Conservation (phyloP, 2,888 invertebrate species). For the Athalia cordata region DNA sequence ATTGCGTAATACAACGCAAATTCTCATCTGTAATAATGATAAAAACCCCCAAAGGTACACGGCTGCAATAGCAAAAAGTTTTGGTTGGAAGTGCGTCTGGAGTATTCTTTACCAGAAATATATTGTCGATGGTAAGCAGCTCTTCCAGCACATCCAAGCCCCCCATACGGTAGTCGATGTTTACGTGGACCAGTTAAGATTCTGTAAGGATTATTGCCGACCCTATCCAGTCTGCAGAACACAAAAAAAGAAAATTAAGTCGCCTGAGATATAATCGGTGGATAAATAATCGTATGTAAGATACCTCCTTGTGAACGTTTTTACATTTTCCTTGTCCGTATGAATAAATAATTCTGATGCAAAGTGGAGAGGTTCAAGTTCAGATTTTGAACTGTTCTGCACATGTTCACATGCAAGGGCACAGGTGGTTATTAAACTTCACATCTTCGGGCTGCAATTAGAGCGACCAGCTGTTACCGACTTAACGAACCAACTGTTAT, state of each 20-base stretch:
- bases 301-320: background rate
- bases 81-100: conserved; percentile 60
- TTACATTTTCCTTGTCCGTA: background rate
- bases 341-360: background rate
- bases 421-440: conserved; percentile 54
- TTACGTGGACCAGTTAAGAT: conserved; percentile 52
- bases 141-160: conserved; percentile 60
- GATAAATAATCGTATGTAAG: background rate
- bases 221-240: conserved; percentile 33
- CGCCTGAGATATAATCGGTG: background rate
- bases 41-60: conserved; percentile 54
- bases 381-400: too few species aligned
- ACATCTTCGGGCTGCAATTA: conserved; percentile 48
- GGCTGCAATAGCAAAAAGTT: conserved; percentile 55
- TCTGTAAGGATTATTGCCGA: conserved; percentile 50
- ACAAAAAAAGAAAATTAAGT: conserved; percentile 3
- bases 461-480: conserved; percentile 32
- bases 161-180: conserved; percentile 61
- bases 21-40: too few species aligned
- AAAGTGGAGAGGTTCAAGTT: too few species aligned
- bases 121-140: conserved; percentile 52
- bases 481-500: background rate
- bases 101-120: conserved; percentile 59
- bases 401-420: background rate
- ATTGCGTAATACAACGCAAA: too few species aligned